These are phyloP conservation scores for Phylloscopus collybita DNA, from an alignment of 2,797 vertebrate species.

Conservation along the genomic window DNA sequence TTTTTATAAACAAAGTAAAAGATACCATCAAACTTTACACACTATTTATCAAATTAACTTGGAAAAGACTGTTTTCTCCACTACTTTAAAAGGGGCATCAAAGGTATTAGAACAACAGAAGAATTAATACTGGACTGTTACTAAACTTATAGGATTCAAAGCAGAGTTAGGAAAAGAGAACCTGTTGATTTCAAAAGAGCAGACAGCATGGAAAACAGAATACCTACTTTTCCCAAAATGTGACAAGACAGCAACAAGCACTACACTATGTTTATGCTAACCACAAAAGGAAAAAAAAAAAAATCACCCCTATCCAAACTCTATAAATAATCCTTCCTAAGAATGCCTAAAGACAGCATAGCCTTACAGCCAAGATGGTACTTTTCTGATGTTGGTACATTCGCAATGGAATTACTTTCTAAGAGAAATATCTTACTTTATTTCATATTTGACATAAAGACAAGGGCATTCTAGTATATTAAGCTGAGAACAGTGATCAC, in stretches of 20 bases:
- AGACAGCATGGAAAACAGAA: neutral
- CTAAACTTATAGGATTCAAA: neutral
- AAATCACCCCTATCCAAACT: neutral
- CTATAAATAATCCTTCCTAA: neutral
- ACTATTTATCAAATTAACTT: neutral
- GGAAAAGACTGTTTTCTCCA: neutral
- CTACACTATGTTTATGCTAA: neutral
- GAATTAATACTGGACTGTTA: neutral
- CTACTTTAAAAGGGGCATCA: neutral
- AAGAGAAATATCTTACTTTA: neutral
- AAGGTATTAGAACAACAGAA: neutral
- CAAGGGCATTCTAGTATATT: neutral
- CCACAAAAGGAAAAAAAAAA: neutral
- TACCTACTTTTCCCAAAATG: neutral
- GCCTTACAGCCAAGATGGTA: neutral
- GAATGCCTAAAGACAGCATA: neutral
- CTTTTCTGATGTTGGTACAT: neutral
- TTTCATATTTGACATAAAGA: neutral
- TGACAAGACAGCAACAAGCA: neutral
- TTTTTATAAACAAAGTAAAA: neutral
- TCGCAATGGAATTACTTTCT: neutral
- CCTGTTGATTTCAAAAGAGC: neutral
- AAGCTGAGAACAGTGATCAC: neutral
- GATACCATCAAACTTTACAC: neutral
- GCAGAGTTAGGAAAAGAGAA: neutral